Conservation (phyloP, 2,797 vertebrate genomes). For the Spinus pinus region DNA sequence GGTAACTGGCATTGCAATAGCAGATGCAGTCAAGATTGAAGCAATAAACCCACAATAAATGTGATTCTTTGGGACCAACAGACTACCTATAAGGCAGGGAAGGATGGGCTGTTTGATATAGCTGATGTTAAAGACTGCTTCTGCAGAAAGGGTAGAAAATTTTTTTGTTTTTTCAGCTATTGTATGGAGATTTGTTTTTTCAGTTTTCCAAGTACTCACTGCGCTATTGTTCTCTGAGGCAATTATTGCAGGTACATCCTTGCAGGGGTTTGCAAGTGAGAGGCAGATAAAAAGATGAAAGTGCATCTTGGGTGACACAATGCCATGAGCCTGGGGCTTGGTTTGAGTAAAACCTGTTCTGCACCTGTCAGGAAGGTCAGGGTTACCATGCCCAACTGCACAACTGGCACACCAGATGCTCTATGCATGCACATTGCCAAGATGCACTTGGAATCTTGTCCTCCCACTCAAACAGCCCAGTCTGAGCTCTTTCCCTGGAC, state of each 20-base stretch:
- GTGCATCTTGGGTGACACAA: background rate
- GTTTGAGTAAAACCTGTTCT: background rate
- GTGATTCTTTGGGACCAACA: background rate
- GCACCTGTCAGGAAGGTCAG: background rate
- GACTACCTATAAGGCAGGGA: background rate
- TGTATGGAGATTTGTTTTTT: background rate
- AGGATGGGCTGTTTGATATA: background rate
- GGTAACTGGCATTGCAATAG: background rate
- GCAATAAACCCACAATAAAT: background rate
- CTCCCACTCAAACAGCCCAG: background rate
- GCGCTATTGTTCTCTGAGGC: background rate
- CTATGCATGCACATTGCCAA: background rate
- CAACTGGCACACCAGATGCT: background rate
- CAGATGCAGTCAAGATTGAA: background rate
- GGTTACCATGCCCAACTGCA: background rate
- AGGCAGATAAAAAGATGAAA: background rate
- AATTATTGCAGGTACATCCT: background rate
- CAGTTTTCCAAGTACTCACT: background rate
- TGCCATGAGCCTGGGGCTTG: background rate
- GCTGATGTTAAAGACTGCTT: background rate
- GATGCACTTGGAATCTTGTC: background rate
- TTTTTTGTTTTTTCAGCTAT: background rate
- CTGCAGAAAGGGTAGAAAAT: background rate
- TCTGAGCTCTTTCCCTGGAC: background rate
- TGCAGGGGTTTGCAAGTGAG: background rate